Percentiles rank a stretch among this genome's conserved stretches.
These are phyloP conservation scores for Intellagama lesueurii DNA, from an alignment of 2,797 vertebrate species.

Conservation along the genomic window DNA sequence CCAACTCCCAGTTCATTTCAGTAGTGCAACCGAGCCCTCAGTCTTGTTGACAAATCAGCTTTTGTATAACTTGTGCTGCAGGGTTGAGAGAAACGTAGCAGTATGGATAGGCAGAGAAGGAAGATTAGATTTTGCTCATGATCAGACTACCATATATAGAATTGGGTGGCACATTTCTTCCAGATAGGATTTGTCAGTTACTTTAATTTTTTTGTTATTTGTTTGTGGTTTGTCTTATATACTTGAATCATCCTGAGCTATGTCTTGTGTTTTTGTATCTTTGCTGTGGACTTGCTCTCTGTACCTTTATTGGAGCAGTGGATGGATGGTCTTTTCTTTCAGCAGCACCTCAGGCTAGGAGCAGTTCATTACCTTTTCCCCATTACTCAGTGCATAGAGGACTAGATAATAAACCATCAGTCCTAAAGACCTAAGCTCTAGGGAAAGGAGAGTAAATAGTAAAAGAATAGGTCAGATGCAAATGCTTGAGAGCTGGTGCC, in stretches of 20 bases:
- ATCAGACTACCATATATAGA: conserved; percentile 2
- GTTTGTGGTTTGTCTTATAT: background rate
- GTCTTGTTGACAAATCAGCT: background rate
- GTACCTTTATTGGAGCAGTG: background rate
- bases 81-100: background rate
- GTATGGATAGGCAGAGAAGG: background rate
- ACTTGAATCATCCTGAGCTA: background rate
- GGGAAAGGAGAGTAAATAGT: background rate
- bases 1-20: too few species aligned
- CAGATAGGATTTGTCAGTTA: background rate
- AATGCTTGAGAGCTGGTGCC: background rate
- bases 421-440: background rate
- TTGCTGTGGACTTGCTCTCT: background rate
- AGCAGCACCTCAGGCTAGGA: background rate
- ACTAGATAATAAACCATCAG: background rate
- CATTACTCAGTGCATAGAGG: background rate
- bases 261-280: background rate
- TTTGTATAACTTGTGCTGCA: background rate
- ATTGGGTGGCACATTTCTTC: background rate
- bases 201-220: background rate
- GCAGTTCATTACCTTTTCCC: background rate
- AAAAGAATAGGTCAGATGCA: background rate
- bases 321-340: background rate
- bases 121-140: conserved; percentile 2
- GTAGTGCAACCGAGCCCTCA: too few species aligned